These are phyloP conservation scores for Brachionus rubens DNA, from an alignment of 1,140 invertebrate genomes.

Conservation along the genomic window DNA sequence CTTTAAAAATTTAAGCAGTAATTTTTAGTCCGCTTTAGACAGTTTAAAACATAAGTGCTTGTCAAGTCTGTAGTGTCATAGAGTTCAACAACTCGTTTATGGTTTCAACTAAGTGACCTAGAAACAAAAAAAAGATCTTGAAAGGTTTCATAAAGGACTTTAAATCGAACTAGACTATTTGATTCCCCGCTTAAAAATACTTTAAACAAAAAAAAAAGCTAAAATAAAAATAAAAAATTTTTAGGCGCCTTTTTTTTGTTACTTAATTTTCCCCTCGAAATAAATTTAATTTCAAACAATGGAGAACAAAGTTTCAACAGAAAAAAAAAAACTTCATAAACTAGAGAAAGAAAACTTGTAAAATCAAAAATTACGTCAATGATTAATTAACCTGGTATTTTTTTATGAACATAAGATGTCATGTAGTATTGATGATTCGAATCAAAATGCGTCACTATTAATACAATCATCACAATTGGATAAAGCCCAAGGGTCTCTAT, in stretches of 20 bases:
- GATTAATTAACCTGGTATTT: not conserved
- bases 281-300: conserved; percentile 24
- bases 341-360: not conserved
- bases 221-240: not conserved
- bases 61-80: no score
- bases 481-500: conserved; percentile 8
- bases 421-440: conserved; percentile 27
- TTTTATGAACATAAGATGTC: conserved; percentile 1
- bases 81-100: no score
- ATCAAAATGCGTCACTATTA: conserved; percentile 14
- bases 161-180: no score
- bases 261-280: conserved; percentile 38
- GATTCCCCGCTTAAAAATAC: no score
- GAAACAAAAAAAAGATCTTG: no score
- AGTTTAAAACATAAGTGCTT: no score
- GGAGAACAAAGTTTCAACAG: not conserved
- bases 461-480: conserved; percentile 13
- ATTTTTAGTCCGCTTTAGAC: no score
- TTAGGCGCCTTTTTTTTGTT: conserved; percentile 28
- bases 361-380: not conserved
- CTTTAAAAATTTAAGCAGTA: no score
- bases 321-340: not conserved
- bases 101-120: no score
- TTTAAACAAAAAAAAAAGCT: no score
- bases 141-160: no score